Evolutionary conservation across 1,140 invertebrate species (phyloP), one percentile per base, ranked within the genome.

Genomic region (Cyclargus thomasi): DNA sequence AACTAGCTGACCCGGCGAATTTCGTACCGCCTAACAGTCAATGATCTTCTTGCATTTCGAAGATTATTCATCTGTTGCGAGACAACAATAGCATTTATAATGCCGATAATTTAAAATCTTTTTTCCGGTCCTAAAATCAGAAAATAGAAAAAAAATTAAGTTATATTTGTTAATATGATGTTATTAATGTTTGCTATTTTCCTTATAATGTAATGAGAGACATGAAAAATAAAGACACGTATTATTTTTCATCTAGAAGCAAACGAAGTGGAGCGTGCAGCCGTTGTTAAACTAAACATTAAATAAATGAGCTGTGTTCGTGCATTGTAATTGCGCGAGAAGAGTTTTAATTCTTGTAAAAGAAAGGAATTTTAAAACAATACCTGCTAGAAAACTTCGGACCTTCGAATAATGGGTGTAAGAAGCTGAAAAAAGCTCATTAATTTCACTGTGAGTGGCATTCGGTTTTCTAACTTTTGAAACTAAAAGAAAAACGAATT

Each of bases 371-470:
- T 47, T 47, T 47, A 47, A 29, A 47, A 47, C 39, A 47, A 47
- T 47, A 47, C 39, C 39, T 47, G 39, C 39, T 47, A 47, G 39
- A 47, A 47, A 47, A 47, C 39, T 47, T 47, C 39, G 39, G 39
- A 47, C 39, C 39, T 47, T 16, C 11, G 39, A 47, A 47, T 47
- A 47, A 47, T 47, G 39, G 39, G 11, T 8, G 39, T 47, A 47
- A 47, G 39, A 47, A 47, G 39, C 39, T 47, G 39, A 47, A 47
- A 47, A 47, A 47, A 47, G 39, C 39, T 47, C 39, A 47, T 47
- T 47, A 47, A 47, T 47, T 47, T 47, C 39, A 16, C 39, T 47
- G 39, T 11, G 39, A 47, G 39, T 47, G 39, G 39, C 39, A 16
- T 47, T 47, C 14, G 39, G 39, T 47, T 47, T 47, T 47, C 39